Evolutionary conservation across 2,113 vertebrate genomes (phyloP).

Genomic region (Petromus typicus): DNA sequence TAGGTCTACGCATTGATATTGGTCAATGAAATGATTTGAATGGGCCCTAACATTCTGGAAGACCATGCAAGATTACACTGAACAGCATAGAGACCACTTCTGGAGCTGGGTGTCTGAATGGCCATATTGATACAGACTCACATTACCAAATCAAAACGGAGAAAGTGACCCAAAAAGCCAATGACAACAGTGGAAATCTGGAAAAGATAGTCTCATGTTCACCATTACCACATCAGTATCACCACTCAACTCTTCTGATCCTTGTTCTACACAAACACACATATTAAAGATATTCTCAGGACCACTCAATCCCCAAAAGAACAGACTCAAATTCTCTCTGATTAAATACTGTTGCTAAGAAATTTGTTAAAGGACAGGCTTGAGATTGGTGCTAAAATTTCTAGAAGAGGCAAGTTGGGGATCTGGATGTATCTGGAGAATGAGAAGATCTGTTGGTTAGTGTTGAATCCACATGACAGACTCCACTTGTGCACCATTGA

Average conservation of each 20-base stretch:
- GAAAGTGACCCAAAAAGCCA: background rate
- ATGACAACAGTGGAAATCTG: background rate
- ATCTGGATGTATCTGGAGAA: background rate
- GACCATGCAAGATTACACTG: background rate
- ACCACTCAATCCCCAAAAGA: background rate
- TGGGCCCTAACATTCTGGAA: background rate
- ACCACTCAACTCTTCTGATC: too few species aligned
- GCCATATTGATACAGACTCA: background rate
- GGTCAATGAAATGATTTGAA: background rate
- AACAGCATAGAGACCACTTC: background rate
- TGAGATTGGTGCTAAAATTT: background rate
- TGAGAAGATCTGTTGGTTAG: background rate
- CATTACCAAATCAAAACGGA: background rate
- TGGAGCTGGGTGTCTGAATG: background rate
- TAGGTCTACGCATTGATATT: background rate
- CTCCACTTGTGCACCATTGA: background rate
- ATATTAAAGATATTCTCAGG: background rate
- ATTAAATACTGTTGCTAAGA: background rate
- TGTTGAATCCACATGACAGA: background rate
- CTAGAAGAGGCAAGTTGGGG: background rate
- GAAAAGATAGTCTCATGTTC: background rate
- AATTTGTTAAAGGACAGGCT: background rate
- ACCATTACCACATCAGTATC: rapidly evolving
- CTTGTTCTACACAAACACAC: background rate
- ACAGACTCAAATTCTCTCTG: background rate